Evolutionary conservation across 2,113 vertebrate species (phyloP).

Genomic region (Nanger granti): DNA sequence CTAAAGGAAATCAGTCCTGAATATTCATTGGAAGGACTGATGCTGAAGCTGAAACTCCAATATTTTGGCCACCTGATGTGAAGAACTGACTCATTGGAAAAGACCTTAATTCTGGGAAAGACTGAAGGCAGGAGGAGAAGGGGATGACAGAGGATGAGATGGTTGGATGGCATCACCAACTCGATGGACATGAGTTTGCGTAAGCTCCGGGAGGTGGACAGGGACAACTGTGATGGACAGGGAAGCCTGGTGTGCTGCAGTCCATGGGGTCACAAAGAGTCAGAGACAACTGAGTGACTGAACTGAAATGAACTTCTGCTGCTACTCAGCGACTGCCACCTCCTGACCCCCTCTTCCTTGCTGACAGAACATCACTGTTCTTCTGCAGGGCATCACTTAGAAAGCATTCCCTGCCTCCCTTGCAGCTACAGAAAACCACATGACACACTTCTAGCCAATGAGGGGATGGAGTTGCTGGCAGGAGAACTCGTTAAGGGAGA

Average conservation of each 20-base stretch:
- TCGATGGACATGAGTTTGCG: neutral
- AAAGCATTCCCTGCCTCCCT: neutral
- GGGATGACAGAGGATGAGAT: neutral
- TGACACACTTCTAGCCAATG: neutral
- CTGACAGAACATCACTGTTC: neutral
- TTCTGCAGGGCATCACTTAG: neutral
- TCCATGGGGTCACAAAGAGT: neutral
- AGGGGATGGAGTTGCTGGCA: neutral
- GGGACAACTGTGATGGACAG: neutral
- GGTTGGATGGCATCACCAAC: neutral
- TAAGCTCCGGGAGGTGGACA: neutral
- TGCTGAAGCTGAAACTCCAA: neutral
- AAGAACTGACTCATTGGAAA: neutral
- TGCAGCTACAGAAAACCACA: neutral
- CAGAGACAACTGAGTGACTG: neutral
- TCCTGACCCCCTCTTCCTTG: neutral
- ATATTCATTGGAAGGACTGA: no score
- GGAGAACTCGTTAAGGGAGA: neutral
- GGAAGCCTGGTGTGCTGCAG: neutral
- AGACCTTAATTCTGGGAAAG: neutral
- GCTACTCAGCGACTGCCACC: accelerated
- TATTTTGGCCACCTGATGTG: neutral
- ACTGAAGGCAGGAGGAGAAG: neutral
- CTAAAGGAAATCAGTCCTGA: no score
- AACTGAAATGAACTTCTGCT: neutral